Base-by-base conservation (phyloP, 2,888 invertebrate species). In the Anthophora plumipes region DNA sequence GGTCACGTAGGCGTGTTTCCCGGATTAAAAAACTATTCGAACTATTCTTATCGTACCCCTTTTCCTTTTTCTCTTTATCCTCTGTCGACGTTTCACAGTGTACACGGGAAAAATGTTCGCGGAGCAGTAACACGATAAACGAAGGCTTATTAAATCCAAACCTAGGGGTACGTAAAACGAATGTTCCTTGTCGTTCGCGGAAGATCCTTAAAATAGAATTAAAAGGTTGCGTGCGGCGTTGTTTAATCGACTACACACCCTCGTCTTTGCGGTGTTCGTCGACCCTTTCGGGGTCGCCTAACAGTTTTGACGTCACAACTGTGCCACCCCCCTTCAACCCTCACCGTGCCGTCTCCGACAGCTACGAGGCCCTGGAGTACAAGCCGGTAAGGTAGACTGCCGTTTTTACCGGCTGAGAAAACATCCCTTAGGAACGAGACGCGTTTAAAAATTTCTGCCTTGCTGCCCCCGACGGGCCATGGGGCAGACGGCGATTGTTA, bases 271-370 rank as follows among this genome's bases (percentile, higher is more conserved):
- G 61, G 61, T 81, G 69, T 81, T 70, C 73, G 69, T 73, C 82
- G 67, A 82, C 77, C 77, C 70, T 82, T 69, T 72, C 72, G 64
- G 68, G 77, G 72, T 76, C 76, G 82, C 43, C 72, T 71, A 81
- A 69, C 81, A 77, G 76, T 81, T 81, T 73, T 67, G 82, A 82
- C 81, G 82, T 81, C 81, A 82, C 61, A 60, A 60, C 52, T 52
- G 50, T 12, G 37, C 55, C 37, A 5, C 31, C 41, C 63, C 20
- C 59, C 54, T 25, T 25, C 43, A 22, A 8, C 59, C 11, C 57
- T 17, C 52, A 7, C 39, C 22, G 43, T 48, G 14, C 17, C 54
- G 60, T n/a, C 50, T 3, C 25, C 41, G 25, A 48, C 46, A 6
- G 37, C 41, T 22, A 22, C 14, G 52, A 41, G 50, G 31, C 64